These are phyloP conservation scores for Paratrypauchen microcephalus DNA, from an alignment of 2,797 vertebrate genomes.

Conservation along the genomic window DNA sequence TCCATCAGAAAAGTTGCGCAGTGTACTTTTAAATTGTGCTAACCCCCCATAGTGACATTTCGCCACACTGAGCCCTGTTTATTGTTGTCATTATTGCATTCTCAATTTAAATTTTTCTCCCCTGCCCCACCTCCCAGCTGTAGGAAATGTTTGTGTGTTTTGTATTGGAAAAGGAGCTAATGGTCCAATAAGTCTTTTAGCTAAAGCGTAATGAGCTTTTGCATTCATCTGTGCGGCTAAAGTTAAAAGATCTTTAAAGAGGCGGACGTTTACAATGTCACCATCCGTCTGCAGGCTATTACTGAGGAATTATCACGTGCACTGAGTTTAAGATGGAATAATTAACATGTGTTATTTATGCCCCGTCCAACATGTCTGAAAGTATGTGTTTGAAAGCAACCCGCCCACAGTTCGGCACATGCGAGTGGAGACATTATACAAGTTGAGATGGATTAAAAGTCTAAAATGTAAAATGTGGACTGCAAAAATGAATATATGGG, in stretches of 20 bases:
- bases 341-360: background rate
- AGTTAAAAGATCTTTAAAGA: constrained; percentile 22
- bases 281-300: background rate
- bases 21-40: constrained; percentile 18
- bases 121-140: constrained; percentile 1
- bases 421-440: background rate
- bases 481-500: no score
- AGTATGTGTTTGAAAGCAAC: background rate
- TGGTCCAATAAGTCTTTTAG: constrained; percentile 26
- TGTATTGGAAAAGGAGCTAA: constrained; percentile 24
- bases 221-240: background rate
- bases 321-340: background rate
- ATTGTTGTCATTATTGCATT: constrained; percentile 17
- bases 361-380: background rate
- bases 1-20: no score
- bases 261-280: constrained; percentile 17
- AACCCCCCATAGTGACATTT: constrained; percentile 29
- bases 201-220: constrained; percentile 27
- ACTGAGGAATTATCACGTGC: constrained; percentile 2
- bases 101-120: constrained; percentile 15
- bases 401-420: background rate
- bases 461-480: no score
- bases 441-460: no score
- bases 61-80: constrained; percentile 24
- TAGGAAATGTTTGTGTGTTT: constrained; percentile 15